These are phyloP conservation scores for Lamellibrachia columna DNA, from an alignment of 2,888 invertebrate genomes.

Conservation along the genomic window DNA sequence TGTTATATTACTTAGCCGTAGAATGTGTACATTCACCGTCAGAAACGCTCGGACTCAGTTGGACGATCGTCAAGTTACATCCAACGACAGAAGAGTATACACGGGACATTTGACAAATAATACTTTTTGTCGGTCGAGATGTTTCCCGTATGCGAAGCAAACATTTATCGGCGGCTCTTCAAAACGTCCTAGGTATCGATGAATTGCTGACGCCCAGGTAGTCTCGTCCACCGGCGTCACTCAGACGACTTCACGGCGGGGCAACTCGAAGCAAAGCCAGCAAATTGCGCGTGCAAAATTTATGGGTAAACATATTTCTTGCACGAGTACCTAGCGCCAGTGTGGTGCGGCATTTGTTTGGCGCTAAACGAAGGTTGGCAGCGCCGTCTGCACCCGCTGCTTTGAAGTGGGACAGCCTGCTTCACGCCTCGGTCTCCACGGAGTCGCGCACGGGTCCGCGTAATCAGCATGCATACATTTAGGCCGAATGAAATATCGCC, in stretches of 20 bases:
- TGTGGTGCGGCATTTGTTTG: neutral
- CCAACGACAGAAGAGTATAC: neutral
- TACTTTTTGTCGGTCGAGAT: neutral
- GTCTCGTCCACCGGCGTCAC: neutral
- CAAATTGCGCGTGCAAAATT: conserved; percentile 12
- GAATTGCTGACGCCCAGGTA: neutral
- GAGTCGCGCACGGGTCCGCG: neutral
- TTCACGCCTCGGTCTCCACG: neutral
- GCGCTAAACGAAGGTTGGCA: conserved; percentile 4
- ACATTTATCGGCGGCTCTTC: neutral
- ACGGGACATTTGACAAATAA: neutral
- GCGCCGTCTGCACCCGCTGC: neutral
- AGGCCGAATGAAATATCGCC: conserved; percentile 4
- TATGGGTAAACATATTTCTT: conserved; percentile 16
- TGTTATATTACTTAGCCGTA: no score
- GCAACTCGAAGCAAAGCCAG: neutral
- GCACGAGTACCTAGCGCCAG: neutral
- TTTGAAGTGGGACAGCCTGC: neutral
- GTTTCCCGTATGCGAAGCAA: neutral
- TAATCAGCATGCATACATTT: conserved; percentile 9
- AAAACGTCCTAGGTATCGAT: neutral
- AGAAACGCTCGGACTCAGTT: no score
- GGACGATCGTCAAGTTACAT: neutral
- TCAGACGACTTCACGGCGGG: neutral
- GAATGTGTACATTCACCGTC: no score